Base-by-base conservation (phyloP, 2,797 vertebrate species). In the Heterohyrax brucei region DNA sequence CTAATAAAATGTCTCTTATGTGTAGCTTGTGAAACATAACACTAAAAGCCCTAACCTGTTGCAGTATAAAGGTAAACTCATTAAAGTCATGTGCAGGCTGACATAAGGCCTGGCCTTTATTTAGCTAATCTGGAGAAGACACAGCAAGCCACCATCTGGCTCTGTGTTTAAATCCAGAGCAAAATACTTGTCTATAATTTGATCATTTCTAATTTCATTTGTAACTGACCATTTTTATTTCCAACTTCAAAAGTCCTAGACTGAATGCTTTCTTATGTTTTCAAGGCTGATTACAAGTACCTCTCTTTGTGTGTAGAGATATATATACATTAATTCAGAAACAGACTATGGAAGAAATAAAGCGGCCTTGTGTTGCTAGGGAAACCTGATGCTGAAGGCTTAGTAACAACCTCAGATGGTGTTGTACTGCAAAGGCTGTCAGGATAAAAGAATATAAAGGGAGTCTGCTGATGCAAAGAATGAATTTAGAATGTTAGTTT, bases 111-210 rank as follows among this genome's bases (percentile, higher is more conserved):
- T 95, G 97, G 96, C 88, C 95, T 98, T 98, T 98, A 98, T 98
- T 98, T 98, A 97, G 95, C 97, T 99, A 98, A 99, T 98, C 98
- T 98, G 97, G 14, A 94, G 89, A 96, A 95, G 91, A 98, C 96
- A 93, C 61, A 96, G 95, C 95, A 95, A 98, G 95, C 96, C 73
- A 97, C 98, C 98, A 99, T 98, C 98, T 99, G 98, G 96, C 98
- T 95, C 50, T 95, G 87, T 48, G 0, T 77, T 68, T 89, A 97
- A 89, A 96, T 92, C 80, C 89, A 78, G 97, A 85, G 80, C 86
- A 97, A 91, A 97, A 97, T 28, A 94, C 48, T 95, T 79, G 26
- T 87, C 44, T 87, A 44, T 81, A 95, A 97, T 98, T 97, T 96
- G 96, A 98, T 94, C 97, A 98, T 95, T 97, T 97, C 56, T 95